These are phyloP conservation scores for Mesocentrotus franciscanus DNA, from an alignment of 53 echinoderm and acorn worm genomes.

Conservation along the genomic window DNA sequence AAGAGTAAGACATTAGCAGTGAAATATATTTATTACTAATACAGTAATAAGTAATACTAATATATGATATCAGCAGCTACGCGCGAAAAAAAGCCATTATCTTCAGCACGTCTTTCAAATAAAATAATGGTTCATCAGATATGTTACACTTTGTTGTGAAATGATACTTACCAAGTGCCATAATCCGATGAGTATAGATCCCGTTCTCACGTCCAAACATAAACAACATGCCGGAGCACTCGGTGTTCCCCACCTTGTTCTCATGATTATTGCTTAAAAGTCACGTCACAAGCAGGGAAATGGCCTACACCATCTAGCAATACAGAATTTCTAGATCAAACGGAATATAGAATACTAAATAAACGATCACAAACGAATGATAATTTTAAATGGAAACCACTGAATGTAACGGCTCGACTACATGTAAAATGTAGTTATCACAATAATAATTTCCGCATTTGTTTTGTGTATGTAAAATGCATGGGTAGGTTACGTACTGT, in stretches of 20 bases:
- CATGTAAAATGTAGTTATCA: background rate
- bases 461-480: background rate
- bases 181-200: slow-evolving; percentile 86
- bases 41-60: too few relatives aligned
- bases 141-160: background rate
- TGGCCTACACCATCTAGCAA: background rate
- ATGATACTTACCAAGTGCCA: slow-evolving; percentile 90
- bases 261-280: slow-evolving; percentile 36
- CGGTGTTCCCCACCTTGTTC: slow-evolving; percentile 42
- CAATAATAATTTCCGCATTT: background rate
- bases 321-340: background rate
- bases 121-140: too few relatives aligned
- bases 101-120: too few relatives aligned
- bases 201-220: slow-evolving; percentile 89
- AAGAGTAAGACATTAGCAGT: too few relatives aligned
- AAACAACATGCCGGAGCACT: slow-evolving; percentile 81
- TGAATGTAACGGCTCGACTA: background rate
- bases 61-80: too few relatives aligned
- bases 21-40: too few relatives aligned
- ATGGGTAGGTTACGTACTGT: too few relatives aligned
- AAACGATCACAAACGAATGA: background rate
- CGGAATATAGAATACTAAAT: background rate
- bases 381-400: background rate
- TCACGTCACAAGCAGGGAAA: background rate
- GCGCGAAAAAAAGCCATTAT: too few relatives aligned